Evolutionary conservation across 2,888 invertebrate species (phyloP).

Genomic region (Drosophila limbata): DNA sequence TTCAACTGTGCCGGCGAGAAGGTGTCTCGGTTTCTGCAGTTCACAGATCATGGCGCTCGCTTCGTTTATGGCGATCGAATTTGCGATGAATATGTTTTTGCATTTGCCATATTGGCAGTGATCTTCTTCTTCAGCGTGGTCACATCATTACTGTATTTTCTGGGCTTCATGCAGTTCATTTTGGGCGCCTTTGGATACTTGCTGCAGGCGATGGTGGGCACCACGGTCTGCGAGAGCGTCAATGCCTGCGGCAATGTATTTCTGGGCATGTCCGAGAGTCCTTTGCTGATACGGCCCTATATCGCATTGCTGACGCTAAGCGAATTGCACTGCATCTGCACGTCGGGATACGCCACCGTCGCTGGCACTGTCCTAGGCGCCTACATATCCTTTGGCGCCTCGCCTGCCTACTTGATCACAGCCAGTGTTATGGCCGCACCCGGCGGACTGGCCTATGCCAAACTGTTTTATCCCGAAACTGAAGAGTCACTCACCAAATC

Average conservation of each 20-base stretch:
- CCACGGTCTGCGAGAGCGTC: slow-evolving; percentile 96
- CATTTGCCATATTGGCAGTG: slow-evolving; percentile 94
- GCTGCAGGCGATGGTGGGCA: slow-evolving; percentile 90
- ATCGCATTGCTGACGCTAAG: slow-evolving; percentile 91
- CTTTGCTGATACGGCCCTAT: slow-evolving; percentile 94
- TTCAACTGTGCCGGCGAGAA: slow-evolving; percentile 45
- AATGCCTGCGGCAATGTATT: slow-evolving; percentile 96
- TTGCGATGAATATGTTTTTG: slow-evolving; percentile 89
- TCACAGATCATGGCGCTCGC: slow-evolving; percentile 90
- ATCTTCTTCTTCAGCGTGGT: slow-evolving; percentile 96
- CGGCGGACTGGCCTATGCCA: slow-evolving; percentile 95
- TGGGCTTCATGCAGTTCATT: slow-evolving; percentile 92
- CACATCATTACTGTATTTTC: slow-evolving; percentile 93
- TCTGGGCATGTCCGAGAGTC: slow-evolving; percentile 95
- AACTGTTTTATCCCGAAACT: slow-evolving; percentile 95
- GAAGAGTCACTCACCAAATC: slow-evolving; percentile 89
- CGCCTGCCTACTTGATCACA: slow-evolving; percentile 93
- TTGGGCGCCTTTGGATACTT: slow-evolving; percentile 87
- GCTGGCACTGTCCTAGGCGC: slow-evolving; percentile 96
- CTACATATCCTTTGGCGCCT: slow-evolving; percentile 94
- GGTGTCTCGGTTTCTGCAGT: slow-evolving; percentile 87
- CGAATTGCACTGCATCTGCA: slow-evolving; percentile 96
- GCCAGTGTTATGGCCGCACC: slow-evolving; percentile 98
- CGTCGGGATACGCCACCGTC: slow-evolving; percentile 96
- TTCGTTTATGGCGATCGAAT: slow-evolving; percentile 92